Percentiles rank a stretch among this genome's conserved stretches.
These are phyloP conservation scores for Sebastes steindachneri DNA, from an alignment of 2,797 vertebrate genomes.

Conservation along the genomic window DNA sequence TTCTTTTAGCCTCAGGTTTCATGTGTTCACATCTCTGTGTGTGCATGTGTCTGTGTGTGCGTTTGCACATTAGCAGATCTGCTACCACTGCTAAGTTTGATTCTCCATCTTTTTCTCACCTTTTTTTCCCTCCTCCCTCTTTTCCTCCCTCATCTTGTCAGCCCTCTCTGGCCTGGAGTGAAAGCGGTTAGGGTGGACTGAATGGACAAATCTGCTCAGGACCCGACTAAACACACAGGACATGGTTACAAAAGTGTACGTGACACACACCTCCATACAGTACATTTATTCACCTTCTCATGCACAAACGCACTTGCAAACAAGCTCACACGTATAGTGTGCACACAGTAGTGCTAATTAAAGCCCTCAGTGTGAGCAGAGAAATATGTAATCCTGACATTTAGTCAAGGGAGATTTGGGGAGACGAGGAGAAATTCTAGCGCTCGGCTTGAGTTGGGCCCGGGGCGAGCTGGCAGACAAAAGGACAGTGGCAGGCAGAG, in stretches of 20 bases:
- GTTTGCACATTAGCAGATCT: slow-evolving; percentile 74
- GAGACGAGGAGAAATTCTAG: slow-evolving; percentile 93
- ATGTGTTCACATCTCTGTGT: slow-evolving; percentile 36
- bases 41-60: slow-evolving; percentile 28
- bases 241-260: slow-evolving; percentile 25
- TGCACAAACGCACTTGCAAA: slow-evolving; percentile 41
- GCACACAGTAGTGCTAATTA: slow-evolving; percentile 89
- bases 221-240: slow-evolving; percentile 19
- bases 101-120: slow-evolving; percentile 76
- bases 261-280: slow-evolving; percentile 26
- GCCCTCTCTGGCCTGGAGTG: slow-evolving; percentile 41
- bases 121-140: slow-evolving; percentile 13
- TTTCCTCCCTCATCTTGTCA: slow-evolving; percentile 39
- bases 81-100: slow-evolving; percentile 65
- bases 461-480: slow-evolving; percentile 90
- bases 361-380: slow-evolving; percentile 90
- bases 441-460: slow-evolving; percentile 85
- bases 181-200: slow-evolving; percentile 15
- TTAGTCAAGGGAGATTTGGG: slow-evolving; percentile 98
- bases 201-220: slow-evolving; percentile 42
- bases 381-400: slow-evolving; percentile 96
- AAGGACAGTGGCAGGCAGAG: slow-evolving; percentile 87
- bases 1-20: slow-evolving; percentile 56
- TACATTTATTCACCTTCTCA: slow-evolving; percentile 36
- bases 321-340: slow-evolving; percentile 44